Evolutionary conservation across 1,140 invertebrate genomes (phyloP).

Genomic region (Alviniconcha marisindica): DNA sequence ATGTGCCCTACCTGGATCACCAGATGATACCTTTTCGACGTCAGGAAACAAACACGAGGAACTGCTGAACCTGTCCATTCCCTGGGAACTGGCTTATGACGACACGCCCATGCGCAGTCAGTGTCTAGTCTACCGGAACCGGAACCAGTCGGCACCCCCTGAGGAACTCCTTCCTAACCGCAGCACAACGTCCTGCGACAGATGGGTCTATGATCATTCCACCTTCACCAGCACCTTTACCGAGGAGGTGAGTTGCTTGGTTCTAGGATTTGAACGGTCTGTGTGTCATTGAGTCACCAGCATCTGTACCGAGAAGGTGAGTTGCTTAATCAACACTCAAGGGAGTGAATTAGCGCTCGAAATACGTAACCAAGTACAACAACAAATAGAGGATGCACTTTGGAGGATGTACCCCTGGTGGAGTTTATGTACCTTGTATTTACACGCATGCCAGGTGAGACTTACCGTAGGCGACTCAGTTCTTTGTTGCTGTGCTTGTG

Average conservation of each 20-base stretch:
- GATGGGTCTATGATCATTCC: slow-evolving; percentile 86
- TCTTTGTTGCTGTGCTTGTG: no score
- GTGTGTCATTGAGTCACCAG: no score
- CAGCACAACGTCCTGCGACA: slow-evolving; percentile 85
- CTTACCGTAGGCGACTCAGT: no score
- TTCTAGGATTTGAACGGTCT: no score
- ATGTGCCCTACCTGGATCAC: slow-evolving; percentile 4
- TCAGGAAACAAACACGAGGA: neutral
- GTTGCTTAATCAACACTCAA: no score
- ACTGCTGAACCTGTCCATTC: slow-evolving; percentile 18
- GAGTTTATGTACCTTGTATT: no score
- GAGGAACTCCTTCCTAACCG: slow-evolving; percentile 78
- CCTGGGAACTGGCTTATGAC: slow-evolving; percentile 22
- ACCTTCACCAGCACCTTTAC: slow-evolving; percentile 77
- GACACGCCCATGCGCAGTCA: slow-evolving; percentile 2
- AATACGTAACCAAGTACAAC: no score
- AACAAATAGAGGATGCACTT: no score
- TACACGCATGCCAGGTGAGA: no score
- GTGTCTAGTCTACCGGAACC: slow-evolving; percentile 30
- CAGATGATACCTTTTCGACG: slow-evolving; percentile 6
- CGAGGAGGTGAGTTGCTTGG: slow-evolving; percentile 30
- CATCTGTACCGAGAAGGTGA: no score
- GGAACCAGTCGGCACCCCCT: slow-evolving; percentile 40
- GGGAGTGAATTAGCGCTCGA: no score
- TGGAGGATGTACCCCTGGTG: no score